Conservation (phyloP, 2,888 invertebrate species). For the Meloe dianella region DNA sequence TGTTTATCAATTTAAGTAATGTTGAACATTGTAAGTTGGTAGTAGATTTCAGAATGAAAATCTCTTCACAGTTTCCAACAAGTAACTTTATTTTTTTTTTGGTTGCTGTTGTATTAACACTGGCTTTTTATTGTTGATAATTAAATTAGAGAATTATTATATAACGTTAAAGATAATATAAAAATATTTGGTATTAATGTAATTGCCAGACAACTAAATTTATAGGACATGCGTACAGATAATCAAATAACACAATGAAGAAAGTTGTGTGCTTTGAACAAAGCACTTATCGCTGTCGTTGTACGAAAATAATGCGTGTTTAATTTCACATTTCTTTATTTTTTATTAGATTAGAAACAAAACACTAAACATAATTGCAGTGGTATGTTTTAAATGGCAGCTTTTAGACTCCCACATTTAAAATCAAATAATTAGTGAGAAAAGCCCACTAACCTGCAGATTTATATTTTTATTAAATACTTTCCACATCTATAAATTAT, state of each 20-base stretch:
- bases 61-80: background rate
- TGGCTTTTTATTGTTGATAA: background rate
- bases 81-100: background rate
- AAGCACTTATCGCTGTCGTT: conserved; percentile 30
- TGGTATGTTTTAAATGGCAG: conserved; percentile 25
- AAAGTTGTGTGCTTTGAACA: conserved; percentile 33
- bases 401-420: conserved; percentile 32
- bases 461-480: conserved; percentile 30
- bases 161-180: background rate
- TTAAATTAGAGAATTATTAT: background rate
- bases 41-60: background rate
- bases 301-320: conserved; percentile 30
- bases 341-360: conserved; percentile 29
- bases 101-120: background rate
- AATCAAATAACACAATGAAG: conserved; percentile 31
- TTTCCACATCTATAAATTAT: conserved; percentile 25
- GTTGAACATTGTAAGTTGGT: conserved; percentile 4
- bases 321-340: conserved; percentile 30
- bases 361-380: conserved; percentile 24
- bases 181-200: background rate
- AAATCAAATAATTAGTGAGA: conserved; percentile 30
- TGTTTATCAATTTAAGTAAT: conserved; percentile 11
- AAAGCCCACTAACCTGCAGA: conserved; percentile 16
- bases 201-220: conserved; percentile 11
- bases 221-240: conserved; percentile 27